These are phyloP conservation scores for Thalpophila matura DNA, from an alignment of 2,888 invertebrate genomes.

Conservation along the genomic window DNA sequence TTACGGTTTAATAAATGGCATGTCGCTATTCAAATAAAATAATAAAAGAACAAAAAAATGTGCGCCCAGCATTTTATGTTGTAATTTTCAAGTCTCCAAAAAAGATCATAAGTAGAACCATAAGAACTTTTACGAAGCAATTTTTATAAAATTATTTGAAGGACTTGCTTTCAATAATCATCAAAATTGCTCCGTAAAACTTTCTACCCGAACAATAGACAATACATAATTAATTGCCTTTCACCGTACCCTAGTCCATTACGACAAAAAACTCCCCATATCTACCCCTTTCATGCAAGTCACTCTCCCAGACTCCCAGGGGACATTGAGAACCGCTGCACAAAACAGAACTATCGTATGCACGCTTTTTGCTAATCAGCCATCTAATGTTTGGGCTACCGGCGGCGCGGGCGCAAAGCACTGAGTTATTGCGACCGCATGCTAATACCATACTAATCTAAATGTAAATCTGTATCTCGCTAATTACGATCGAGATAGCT, in stretches of 20 bases:
- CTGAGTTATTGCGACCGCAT: slow-evolving; percentile 81
- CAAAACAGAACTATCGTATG: slow-evolving; percentile 47
- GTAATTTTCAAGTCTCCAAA: background rate
- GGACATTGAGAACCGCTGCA: slow-evolving; percentile 50
- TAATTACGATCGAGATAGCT: slow-evolving; percentile 84
- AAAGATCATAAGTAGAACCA: no score
- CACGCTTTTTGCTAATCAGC: slow-evolving; percentile 81
- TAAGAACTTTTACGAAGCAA: no score
- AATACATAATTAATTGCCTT: slow-evolving; percentile 42
- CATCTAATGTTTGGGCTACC: slow-evolving; percentile 59
- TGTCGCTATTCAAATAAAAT: no score
- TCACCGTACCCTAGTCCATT: slow-evolving; percentile 15
- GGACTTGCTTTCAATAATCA: slow-evolving; percentile 2
- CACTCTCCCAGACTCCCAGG: slow-evolving; percentile 49
- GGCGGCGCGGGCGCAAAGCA: slow-evolving; percentile 57
- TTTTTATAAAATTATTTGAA: background rate
- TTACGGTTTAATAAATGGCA: no score
- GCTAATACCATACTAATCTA: slow-evolving; percentile 81
- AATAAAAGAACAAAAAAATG: no score
- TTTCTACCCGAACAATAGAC: slow-evolving; percentile 25
- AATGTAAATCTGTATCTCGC: slow-evolving; percentile 79
- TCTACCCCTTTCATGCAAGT: slow-evolving; percentile 29
- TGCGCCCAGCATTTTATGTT: background rate
- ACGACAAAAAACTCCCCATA: slow-evolving; percentile 24
- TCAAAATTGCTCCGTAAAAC: slow-evolving; percentile 1